phyloP scores from a whole-genome alignment of 2,888 invertebrate genomes.

The Halictus quadricinctus region DNA sequence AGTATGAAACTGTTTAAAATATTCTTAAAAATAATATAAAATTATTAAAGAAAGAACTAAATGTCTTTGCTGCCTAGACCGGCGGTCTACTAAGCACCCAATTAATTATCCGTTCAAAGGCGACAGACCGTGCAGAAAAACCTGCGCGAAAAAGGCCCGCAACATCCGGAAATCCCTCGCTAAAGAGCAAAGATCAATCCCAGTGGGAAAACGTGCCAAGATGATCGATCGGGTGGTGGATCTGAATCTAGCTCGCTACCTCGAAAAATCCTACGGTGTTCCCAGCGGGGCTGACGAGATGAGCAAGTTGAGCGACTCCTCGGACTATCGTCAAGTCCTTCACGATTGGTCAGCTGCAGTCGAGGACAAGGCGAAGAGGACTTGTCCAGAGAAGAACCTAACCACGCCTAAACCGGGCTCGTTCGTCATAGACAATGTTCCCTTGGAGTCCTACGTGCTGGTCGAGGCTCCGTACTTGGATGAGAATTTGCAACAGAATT shows the following conservation, averaged over 20 bases:
- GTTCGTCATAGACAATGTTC: slow-evolving; percentile 70
- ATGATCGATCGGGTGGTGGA: slow-evolving; percentile 73
- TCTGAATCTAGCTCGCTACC: slow-evolving; percentile 65
- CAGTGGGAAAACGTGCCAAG: slow-evolving; percentile 37
- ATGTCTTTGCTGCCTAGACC: background rate
- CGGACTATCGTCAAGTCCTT: slow-evolving; percentile 65
- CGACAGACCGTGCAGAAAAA: slow-evolving; percentile 69
- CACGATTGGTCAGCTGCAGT: slow-evolving; percentile 65
- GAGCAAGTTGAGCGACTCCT: slow-evolving; percentile 33
- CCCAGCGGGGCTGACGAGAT: slow-evolving; percentile 31
- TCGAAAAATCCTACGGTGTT: slow-evolving; percentile 47
- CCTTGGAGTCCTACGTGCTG: slow-evolving; percentile 62
- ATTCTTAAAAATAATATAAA: too few species aligned
- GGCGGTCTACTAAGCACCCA: background rate
- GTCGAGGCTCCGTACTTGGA: slow-evolving; percentile 70
- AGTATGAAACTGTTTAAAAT: too few species aligned
- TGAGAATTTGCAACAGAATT: slow-evolving; percentile 65
- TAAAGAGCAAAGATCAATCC: background rate
- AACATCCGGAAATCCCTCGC: background rate
- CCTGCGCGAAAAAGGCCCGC: slow-evolving; percentile 65
- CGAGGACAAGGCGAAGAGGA: slow-evolving; percentile 49
- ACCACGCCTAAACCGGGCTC: slow-evolving; percentile 72
- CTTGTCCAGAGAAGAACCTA: slow-evolving; percentile 36
- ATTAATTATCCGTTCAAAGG: slow-evolving; percentile 40
- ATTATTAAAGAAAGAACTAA: background rate